Base-by-base conservation (phyloP, 2,797 vertebrate species). In the Pristis pectinata region DNA sequence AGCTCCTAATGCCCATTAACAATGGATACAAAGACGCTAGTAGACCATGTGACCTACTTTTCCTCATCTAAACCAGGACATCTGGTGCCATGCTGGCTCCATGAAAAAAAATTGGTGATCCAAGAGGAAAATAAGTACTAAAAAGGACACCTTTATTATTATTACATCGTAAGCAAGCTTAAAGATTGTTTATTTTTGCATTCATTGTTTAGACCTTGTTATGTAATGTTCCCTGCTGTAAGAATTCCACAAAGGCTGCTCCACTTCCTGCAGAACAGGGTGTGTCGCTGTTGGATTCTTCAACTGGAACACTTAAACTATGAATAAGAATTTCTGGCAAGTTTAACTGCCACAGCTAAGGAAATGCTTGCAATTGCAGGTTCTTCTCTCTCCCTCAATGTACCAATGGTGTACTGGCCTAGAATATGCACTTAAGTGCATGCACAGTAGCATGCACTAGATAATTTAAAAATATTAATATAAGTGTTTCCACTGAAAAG, bases 101-200 rank as follows among this genome's bases (percentile, higher is more conserved):
- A 49, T 22, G 91, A 15, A 64, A 37, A 64, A 91, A 91, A n/a
- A 22, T 64, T n/a, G 64, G 64, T 44, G 37, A 37, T 49, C 6
- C 70, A 64, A 72, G 91, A 67, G 37, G 41, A 72, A 72, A 72
- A 24, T 49, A 67, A 93, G 24, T 44, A 3, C 3, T 41, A 44
- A 44, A 93, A 72, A 34, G 22, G 27, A 93, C 19, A 72, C 87
- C 61, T 70, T 72, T 72, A 49, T 93, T 44, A 49, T 72, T 70
- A 11, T 41, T n/a, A 44, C 37, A 56, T 67, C 41, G 22, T 67
- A 41, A 24, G 67, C 19, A 19, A 72, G 41, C 64, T 27, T 30
- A 27, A 61, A 91, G 59, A 61, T 56, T 92, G 37, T 92, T 92
- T 92, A 92, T 67, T 64, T 92, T 92, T 92, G 89, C 89, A 92